Percentiles rank a stretch among this genome's conserved stretches.
These are phyloP conservation scores for Spermophilus dauricus DNA, from an alignment of 2,113 vertebrate genomes.

Conservation along the genomic window DNA sequence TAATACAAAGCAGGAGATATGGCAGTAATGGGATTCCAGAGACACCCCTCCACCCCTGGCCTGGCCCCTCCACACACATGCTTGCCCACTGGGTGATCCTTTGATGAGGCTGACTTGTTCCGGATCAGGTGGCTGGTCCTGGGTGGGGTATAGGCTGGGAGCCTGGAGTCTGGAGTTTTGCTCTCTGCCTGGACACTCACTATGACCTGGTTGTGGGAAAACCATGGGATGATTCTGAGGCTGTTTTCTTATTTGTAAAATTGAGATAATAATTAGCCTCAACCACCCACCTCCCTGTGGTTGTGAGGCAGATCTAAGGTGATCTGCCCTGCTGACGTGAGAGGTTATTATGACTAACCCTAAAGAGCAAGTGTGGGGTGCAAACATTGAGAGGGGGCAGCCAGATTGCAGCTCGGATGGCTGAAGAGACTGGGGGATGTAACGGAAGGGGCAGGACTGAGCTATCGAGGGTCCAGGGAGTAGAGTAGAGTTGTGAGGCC, in stretches of 20 bases:
- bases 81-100: not conserved
- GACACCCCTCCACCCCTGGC: fast-evolving
- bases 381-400: not conserved
- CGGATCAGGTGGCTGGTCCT: not conserved
- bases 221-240: not conserved
- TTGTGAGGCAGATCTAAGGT: slow-evolving; percentile 48
- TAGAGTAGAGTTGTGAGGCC: not conserved
- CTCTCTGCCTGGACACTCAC: not conserved
- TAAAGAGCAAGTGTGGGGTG: not conserved
- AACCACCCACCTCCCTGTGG: not conserved
- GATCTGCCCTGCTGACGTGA: slow-evolving; percentile 10
- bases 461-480: not conserved
- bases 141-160: not conserved
- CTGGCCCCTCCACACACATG: not conserved
- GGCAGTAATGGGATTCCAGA: not conserved
- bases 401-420: not conserved
- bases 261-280: slow-evolving; percentile 46
- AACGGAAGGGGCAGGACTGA: not conserved
- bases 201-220: slow-evolving; percentile 49
- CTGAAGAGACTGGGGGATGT: not conserved
- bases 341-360: slow-evolving; percentile 35
- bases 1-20: not conserved
- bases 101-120: not conserved
- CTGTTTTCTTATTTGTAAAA: slow-evolving; percentile 67
- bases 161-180: not conserved